Evolutionary conservation across 2,797 vertebrate species (phyloP), one percentile per base, ranked within the genome.

Genomic region (Epinephelus coioides): DNA sequence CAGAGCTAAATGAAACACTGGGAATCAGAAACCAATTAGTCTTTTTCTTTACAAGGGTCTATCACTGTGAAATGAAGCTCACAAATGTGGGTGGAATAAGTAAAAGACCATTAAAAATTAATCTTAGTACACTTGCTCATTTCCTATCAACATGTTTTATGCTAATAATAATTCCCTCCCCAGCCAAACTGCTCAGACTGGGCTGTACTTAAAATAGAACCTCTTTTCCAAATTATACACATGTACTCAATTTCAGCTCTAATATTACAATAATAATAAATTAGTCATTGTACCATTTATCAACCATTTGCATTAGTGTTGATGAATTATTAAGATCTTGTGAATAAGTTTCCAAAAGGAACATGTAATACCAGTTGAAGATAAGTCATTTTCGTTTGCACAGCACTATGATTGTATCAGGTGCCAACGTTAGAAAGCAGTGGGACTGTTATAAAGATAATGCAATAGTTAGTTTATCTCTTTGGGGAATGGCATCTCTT

Each of bases 221-320:
- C 69, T 85, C 82, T 78, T 88, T 84, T 89, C 30, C 81, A 87
- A 86, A 92, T 93, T 88, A 89, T 78, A 90, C 88, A 91, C 88
- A 89, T 89, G 78, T 89, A 91, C 88, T 93, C 85, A 87, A 85
- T 89, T 89, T 86, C 63, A 91, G 90, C 83, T 93, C 91, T 86
- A 91, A 93, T 93, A 94, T 94, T 95, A 91, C 89, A 94, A 94
- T 94, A 92, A 90, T 91, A 93, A 92, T 95, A 84, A 93, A 95
- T 95, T 93, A 93, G 85, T 94, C 83, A 94, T 89, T 56, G 71
- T 50, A 71, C 84, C 88, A 95, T 96, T 94, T 90, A 93, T 95
- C 92, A 95, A 90, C 83, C 91, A 92, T 94, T 95, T 95, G 82
- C 89, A 93, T 93, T 92, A 91, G 86, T 70, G 82, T 67, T 90